Percentiles rank a stretch among this genome's conserved stretches.
These are phyloP conservation scores for Macaca fascicularis DNA, from an alignment of 2,113 vertebrate genomes.

Conservation along the genomic window DNA sequence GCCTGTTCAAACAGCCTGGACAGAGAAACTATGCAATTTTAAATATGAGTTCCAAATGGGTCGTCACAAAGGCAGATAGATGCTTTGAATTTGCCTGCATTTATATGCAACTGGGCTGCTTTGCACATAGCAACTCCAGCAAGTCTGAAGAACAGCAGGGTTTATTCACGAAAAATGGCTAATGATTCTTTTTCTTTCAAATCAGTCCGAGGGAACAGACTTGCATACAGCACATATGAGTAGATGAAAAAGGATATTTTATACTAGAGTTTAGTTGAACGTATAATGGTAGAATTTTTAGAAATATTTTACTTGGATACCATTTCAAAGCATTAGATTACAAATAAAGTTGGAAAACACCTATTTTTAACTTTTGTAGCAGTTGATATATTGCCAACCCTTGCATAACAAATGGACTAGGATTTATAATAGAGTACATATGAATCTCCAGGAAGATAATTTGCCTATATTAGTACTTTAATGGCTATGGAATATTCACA, in stretches of 20 bases:
- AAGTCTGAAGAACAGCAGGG: background rate
- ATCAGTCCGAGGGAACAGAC: background rate
- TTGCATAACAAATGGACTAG: background rate
- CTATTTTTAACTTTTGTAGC: constrained; percentile 37
- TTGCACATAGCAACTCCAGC: background rate
- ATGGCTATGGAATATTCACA: background rate
- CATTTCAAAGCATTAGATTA: constrained; percentile 24
- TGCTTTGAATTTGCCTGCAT: background rate
- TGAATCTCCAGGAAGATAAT: background rate
- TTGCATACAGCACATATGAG: background rate
- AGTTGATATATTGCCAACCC: background rate
- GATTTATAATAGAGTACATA: background rate
- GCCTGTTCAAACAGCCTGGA: background rate
- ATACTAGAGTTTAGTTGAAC: background rate
- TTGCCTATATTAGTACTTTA: background rate
- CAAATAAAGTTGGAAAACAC: background rate
- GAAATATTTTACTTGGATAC: constrained; percentile 17
- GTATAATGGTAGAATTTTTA: background rate
- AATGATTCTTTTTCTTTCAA: constrained; percentile 28
- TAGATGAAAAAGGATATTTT: background rate
- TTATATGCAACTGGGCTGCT: background rate
- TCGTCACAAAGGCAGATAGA: background rate
- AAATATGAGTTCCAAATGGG: background rate
- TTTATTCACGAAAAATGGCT: background rate
- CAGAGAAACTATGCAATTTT: background rate